Conservation (phyloP, 64 coral and sea anemone genomes). For the Catalaphyllia jardinei region DNA sequence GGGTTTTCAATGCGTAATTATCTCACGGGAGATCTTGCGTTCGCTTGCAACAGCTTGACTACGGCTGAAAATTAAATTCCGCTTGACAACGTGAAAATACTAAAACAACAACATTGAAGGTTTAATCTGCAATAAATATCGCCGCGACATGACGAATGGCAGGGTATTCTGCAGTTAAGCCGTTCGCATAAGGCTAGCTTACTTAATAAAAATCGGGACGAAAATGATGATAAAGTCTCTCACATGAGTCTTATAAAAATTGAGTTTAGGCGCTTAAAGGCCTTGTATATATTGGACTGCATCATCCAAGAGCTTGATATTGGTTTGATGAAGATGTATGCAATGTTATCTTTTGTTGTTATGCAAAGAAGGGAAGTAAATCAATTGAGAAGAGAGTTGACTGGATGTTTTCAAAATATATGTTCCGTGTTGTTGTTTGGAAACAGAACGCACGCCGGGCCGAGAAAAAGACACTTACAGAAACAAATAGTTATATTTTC, state of each 20-base stretch:
- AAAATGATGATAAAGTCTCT: background rate
- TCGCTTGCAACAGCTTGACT: background rate
- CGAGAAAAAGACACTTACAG: background rate
- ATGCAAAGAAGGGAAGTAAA: constrained; percentile 37
- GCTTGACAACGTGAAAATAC: background rate
- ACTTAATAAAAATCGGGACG: background rate
- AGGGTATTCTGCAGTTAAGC: no score
- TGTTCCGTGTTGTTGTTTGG: background rate
- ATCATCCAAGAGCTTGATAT: background rate
- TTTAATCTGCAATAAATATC: no score
- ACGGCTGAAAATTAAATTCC: background rate
- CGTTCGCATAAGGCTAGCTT: no score
- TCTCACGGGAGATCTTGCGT: background rate
- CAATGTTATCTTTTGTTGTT: constrained; percentile 11
- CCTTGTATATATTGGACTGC: constrained; percentile 10
- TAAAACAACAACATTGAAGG: no score
- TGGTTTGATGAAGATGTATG: background rate
- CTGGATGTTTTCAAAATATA: background rate
- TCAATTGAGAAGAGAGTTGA: constrained; percentile 6
- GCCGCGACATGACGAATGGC: no score
- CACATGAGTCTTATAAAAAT: background rate
- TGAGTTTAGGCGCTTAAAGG: background rate
- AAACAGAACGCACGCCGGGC: background rate
- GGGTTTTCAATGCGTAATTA: background rate
- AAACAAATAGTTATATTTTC: background rate